A percentile compares a stretch with the other conserved stretches of the same genome.
phyloP scores from a whole-genome alignment of 2,888 invertebrate genomes.

The Aphidoletes aphidimyza region DNA sequence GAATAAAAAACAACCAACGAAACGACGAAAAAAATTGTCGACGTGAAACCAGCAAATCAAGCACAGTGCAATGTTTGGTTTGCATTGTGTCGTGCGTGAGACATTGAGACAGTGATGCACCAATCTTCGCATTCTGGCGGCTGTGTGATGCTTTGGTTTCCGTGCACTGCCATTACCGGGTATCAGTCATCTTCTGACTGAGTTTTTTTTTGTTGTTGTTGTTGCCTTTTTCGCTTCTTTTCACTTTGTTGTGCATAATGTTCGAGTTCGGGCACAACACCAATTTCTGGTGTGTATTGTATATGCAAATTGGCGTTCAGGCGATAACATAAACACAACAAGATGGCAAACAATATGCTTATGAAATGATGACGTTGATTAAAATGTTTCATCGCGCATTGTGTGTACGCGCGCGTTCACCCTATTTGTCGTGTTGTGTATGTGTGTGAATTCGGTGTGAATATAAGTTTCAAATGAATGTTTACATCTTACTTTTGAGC shows the following conservation, averaged over 20 bases:
- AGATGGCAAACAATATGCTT: constrained; percentile 47
- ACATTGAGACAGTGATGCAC: neutral
- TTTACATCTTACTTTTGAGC: neutral
- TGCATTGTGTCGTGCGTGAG: neutral
- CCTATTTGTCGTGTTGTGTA: too few species aligned
- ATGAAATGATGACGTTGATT: neutral
- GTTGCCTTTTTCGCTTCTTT: neutral
- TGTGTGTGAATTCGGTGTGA: too few species aligned
- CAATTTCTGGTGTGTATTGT: neutral
- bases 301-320: neutral
- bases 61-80: neutral
- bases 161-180: too few species aligned
- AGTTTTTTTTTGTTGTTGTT: too few species aligned
- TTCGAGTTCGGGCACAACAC: neutral
- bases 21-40: constrained; percentile 34
- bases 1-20: neutral
- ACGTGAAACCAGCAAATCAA: neutral
- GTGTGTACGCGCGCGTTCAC: too few species aligned
- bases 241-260: neutral
- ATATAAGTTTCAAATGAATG: too few species aligned
- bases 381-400: neutral
- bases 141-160: too few species aligned
- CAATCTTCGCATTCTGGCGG: neutral
- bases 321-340: constrained; percentile 45
- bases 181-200: too few species aligned